Evolutionary conservation across 2,113 vertebrate genomes (phyloP).

Genomic region (Eulemur rufifrons): DNA sequence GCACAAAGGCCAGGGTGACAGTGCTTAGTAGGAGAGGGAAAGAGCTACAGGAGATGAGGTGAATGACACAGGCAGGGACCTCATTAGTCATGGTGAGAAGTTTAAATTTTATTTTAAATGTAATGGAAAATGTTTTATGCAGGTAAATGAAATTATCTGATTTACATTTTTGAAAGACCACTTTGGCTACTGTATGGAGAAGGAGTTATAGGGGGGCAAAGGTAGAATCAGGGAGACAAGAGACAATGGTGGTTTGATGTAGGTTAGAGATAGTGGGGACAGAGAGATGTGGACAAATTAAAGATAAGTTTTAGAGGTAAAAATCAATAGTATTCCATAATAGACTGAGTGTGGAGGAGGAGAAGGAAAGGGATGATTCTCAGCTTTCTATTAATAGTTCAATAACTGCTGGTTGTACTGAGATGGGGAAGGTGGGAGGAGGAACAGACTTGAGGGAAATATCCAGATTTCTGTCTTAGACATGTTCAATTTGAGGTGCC

Average conservation of each 20-base stretch:
- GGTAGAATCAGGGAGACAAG: not conserved
- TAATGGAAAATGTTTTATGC: not conserved
- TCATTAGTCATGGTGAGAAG: not conserved
- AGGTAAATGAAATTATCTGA: not conserved
- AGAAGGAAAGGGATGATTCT: not conserved
- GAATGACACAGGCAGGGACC: not conserved
- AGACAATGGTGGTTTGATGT: not conserved
- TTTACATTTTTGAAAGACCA: not conserved
- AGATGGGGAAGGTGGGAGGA: not conserved
- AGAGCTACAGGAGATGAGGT: not conserved
- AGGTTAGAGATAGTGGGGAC: not conserved
- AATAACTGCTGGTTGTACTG: not conserved
- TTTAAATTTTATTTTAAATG: not conserved
- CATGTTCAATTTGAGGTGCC: not conserved
- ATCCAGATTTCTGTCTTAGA: constrained; percentile 13
- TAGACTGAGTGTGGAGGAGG: not conserved
- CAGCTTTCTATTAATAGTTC: not conserved
- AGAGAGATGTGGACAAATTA: not conserved
- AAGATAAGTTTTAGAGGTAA: constrained; percentile 7
- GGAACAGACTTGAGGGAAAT: not conserved
- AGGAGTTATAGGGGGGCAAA: not conserved
- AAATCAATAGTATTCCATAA: not conserved
- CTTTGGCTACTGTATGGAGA: not conserved
- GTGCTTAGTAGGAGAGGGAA: not conserved
- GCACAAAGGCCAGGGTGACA: not conserved